Evolutionary conservation across 1,140 invertebrate species (phyloP), one percentile per base, ranked within the genome.

Genomic region (Macrostomum lignano): DNA sequence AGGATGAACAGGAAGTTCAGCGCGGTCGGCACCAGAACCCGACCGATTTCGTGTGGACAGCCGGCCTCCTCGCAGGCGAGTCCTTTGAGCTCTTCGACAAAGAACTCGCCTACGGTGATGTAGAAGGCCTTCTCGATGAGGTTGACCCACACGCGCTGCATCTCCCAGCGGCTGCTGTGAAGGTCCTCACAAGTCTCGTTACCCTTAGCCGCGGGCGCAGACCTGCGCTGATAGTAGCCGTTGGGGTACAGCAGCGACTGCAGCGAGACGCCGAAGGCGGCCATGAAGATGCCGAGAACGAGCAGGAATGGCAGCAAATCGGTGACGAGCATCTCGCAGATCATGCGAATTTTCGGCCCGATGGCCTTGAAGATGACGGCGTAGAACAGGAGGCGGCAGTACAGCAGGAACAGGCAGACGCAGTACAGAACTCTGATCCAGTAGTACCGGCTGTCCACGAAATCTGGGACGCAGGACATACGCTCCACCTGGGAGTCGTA

Each of bases 1-100:
- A 60, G 43, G 23, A 59, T 45, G 39, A 61, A 62, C 7, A 50
- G 33, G 9, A 46, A 51, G 11, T 59, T 38, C 30, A 59, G 44
- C 9, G 57, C 14, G 19, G 14, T 28, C 3, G 19, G 4, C 15
- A 28, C 26, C 9, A 28, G 19, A 28, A 3, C 9, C 9, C 26
- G 3, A 9, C 26, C 26, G 19, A 28, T 3, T 3, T 14, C 14
- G 19, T 28, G 26, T 7, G 19, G 14, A 9, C 26, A 28, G 9
- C 19, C 15, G 15, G 15, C 26, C 9, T 28, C 19, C 3, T 28
- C 26, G 26, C 19, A n/a, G n/a, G n/a, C n/a, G n/a, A n/a, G n/a
- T n/a, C n/a, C n/a, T n/a, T n/a, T n/a, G n/a, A n/a, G n/a, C n/a
- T n/a, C n/a, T n/a, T n/a, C n/a, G n/a, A n/a, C n/a, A n/a, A n/a